Percentiles rank a stretch among this genome's conserved stretches.
Evolutionary conservation across 1,140 invertebrate species (phyloP).

Genomic region (Holcopasites calliopsidis): DNA sequence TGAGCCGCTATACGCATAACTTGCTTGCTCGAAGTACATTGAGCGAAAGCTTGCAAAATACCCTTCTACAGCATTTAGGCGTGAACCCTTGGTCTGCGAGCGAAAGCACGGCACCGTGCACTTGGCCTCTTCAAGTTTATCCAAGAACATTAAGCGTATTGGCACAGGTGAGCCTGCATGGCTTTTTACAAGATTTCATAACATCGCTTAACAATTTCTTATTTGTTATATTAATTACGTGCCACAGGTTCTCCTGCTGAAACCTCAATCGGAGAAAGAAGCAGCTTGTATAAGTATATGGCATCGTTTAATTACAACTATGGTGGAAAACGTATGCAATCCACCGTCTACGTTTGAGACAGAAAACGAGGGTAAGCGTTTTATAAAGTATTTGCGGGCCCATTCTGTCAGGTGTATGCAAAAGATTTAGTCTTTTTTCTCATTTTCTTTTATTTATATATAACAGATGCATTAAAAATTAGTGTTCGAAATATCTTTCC

Average conservation of each 20-base stretch:
- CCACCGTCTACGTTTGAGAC: constrained; percentile 79
- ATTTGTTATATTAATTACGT: neutral
- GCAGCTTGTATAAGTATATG: constrained; percentile 93
- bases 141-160: constrained; percentile 91
- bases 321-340: constrained; percentile 89
- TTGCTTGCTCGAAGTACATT: constrained; percentile 87
- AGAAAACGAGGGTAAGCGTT: constrained; percentile 84
- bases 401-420: no score
- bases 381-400: no score
- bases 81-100: constrained; percentile 86
- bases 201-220: neutral
- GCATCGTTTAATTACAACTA: constrained; percentile 91
- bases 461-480: no score
- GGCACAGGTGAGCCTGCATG: constrained; percentile 81
- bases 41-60: constrained; percentile 85
- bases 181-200: neutral
- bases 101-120: constrained; percentile 79
- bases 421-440: no score
- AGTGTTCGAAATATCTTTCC: no score
- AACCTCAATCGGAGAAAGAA: constrained; percentile 92
- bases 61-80: constrained; percentile 87
- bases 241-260: constrained; percentile 85
- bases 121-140: constrained; percentile 92
- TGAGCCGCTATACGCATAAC: constrained; percentile 92
- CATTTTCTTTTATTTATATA: no score